A percentile compares a stretch with the other conserved stretches of the same genome.
These are phyloP conservation scores for Bathynomus jamesi DNA, from an alignment of 1,140 invertebrate species.

Conservation along the genomic window DNA sequence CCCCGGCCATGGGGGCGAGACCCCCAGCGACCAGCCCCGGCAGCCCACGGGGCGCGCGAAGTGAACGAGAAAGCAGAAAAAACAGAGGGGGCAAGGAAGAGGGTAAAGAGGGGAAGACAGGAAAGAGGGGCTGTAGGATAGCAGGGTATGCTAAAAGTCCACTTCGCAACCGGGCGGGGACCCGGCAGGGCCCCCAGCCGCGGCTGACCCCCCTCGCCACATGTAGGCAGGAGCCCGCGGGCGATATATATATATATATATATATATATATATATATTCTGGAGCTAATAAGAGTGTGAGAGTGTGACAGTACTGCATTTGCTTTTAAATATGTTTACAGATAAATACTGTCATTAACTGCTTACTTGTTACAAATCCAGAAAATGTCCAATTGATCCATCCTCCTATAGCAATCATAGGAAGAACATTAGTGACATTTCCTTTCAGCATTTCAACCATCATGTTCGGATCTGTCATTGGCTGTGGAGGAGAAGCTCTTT, in stretches of 20 bases:
- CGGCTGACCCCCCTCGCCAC: too few relatives aligned
- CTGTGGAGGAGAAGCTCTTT: slow-evolving; percentile 75
- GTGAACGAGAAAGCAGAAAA: too few relatives aligned
- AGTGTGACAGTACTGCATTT: neutral
- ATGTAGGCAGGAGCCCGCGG: too few relatives aligned
- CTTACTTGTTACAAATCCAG: slow-evolving; percentile 95
- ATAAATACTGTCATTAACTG: slow-evolving; percentile 15
- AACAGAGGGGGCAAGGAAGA: too few relatives aligned
- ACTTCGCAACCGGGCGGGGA: too few relatives aligned
- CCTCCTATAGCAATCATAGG: slow-evolving; percentile 98
- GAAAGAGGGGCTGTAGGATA: too few relatives aligned
- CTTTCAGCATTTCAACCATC: slow-evolving; percentile 99
- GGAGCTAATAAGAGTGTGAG: neutral
- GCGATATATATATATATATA: slow-evolving; percentile 2
- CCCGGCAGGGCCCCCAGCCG: too few relatives aligned
- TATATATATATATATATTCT: neutral
- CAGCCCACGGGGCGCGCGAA: too few relatives aligned
- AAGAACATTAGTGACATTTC: slow-evolving; percentile 94
- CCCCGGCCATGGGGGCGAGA: too few relatives aligned
- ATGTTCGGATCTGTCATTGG: slow-evolving; percentile 96
- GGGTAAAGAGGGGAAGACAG: too few relatives aligned
- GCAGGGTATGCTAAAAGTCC: too few relatives aligned
- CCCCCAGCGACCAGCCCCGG: too few relatives aligned
- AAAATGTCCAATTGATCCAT: slow-evolving; percentile 99
- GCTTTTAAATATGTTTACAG: neutral